Conservation (phyloP, 2,888 invertebrate genomes). For the Drosophila maculinotata region DNA sequence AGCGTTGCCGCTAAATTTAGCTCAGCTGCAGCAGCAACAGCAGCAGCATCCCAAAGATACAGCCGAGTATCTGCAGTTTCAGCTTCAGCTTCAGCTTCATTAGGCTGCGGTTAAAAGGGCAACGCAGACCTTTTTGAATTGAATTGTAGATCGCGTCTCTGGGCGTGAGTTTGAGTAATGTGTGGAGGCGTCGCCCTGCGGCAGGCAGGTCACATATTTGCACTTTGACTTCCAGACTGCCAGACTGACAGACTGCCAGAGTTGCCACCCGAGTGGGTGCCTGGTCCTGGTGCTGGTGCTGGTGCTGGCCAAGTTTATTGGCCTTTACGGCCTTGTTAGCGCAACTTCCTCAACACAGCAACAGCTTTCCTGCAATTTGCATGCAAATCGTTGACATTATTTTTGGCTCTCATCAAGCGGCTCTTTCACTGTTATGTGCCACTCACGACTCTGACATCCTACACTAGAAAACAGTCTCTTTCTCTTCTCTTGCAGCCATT, state of each 20-base stretch:
- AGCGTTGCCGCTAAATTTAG: constrained; percentile 67
- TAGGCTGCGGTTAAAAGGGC: constrained; percentile 66
- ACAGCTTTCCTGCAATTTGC: constrained; percentile 57
- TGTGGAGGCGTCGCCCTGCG: constrained; percentile 64
- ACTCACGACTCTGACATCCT: constrained; percentile 66
- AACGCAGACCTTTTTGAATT: constrained; percentile 60
- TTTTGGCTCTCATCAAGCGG: constrained; percentile 38
- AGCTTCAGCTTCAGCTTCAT: constrained; percentile 64
- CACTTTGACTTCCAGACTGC: constrained; percentile 69
- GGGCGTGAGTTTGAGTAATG: constrained; percentile 78
- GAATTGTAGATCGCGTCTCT: constrained; percentile 57
- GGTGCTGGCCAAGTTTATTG: constrained; percentile 61
- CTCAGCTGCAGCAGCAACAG: constrained; percentile 14
- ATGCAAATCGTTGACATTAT: constrained; percentile 76
- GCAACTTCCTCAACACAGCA: constrained; percentile 62
- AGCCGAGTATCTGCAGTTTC: neutral
- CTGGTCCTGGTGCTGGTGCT: neutral
- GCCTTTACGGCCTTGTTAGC: constrained; percentile 71
- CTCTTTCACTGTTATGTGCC: constrained; percentile 61
- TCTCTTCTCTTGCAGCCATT: constrained; percentile 13
- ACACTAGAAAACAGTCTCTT: constrained; percentile 41
- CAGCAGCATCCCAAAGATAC: neutral
- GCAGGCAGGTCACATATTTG: constrained; percentile 68
- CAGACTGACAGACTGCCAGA: too few species aligned
- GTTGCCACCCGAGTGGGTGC: constrained; percentile 30